Evolutionary conservation across 2,797 vertebrate species (phyloP), one percentile per base, ranked within the genome.

Genomic region (Podarcis siculus): DNA sequence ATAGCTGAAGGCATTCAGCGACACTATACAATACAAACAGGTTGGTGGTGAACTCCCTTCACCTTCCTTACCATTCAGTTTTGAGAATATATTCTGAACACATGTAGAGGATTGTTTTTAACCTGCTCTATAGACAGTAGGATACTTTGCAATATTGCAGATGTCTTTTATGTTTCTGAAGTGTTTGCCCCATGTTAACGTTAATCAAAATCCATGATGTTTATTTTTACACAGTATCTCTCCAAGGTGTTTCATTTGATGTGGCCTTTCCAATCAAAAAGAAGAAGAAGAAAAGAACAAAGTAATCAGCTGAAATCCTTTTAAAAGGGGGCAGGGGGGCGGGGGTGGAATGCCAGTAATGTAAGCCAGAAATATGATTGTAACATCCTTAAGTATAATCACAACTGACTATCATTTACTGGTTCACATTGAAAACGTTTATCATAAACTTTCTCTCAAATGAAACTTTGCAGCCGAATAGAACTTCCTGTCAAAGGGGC

Each of bases 361-460:
- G 45, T 2, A 76, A 79, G 69, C 89, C 1, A 55, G 85, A 85
- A 88, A 66, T 72, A 85, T 49, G 66, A 19, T 66, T 86, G 58
- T 78, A 90, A 89, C n/a, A 82, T 89, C 89, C 89, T 83, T 89
- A 25, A 77, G 66, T 88, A 89, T 89, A 84, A 93, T 89, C 87
- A 87, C 64, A 91, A 85, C 88, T 89, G 86, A 86, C 81, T 93
- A 55, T 69, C 66, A 37, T 84, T 90, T 91, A 78, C 82, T 69
- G 69, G 5, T 25, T 92, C 85, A 76, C 76, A 55, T 0, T 91
- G 76, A 7, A 90, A 94, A 91, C 86, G 69, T 93, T 94, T 86
- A 79, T 89, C 86, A 90, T 17, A 69, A 94, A 93, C 91, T 92
- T 93, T 86, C 90, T 82, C 90, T 89, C 79, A 71, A 92, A 90